A percentile compares a stretch with the other conserved stretches of the same genome.
phyloP scores from a whole-genome alignment of 2,888 invertebrate species.

The Magallana nippona region DNA sequence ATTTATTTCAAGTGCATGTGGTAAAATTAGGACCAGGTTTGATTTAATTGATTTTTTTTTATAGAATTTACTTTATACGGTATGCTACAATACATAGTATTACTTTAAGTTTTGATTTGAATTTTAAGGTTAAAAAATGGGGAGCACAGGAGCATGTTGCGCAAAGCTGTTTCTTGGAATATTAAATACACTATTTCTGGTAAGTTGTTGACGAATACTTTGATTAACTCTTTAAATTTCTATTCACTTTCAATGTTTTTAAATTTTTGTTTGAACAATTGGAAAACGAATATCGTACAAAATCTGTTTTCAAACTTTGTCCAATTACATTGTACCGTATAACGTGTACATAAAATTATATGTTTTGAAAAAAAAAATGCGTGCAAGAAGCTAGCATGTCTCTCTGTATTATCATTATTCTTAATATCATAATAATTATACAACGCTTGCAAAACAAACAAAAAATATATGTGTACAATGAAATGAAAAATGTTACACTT shows the following conservation, averaged over 20 bases:
- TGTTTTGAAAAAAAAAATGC: no score
- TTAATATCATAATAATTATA: no score
- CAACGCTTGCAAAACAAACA: no score
- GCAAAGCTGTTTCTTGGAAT: slow-evolving; percentile 32
- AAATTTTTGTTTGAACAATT: no score
- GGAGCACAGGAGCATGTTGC: slow-evolving; percentile 32
- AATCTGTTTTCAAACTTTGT: no score
- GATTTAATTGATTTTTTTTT: not conserved
- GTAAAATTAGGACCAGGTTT: not conserved
- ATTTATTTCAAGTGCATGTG: not conserved
- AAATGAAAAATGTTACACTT: no score
- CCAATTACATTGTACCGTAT: no score
- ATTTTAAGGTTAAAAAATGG: not conserved
- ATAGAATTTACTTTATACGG: not conserved
- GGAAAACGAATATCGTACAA: no score
- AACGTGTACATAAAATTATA: no score
- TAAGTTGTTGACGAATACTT: not conserved
- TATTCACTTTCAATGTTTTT: not conserved
- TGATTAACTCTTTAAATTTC: not conserved
- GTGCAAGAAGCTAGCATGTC: no score
- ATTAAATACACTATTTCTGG: slow-evolving; percentile 38
- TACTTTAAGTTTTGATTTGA: not conserved
- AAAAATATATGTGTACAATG: no score
- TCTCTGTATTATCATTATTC: no score
- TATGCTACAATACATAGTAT: not conserved